Evolutionary conservation across 2,888 invertebrate genomes (phyloP).

Genomic region (Meiosimyza decipiens): DNA sequence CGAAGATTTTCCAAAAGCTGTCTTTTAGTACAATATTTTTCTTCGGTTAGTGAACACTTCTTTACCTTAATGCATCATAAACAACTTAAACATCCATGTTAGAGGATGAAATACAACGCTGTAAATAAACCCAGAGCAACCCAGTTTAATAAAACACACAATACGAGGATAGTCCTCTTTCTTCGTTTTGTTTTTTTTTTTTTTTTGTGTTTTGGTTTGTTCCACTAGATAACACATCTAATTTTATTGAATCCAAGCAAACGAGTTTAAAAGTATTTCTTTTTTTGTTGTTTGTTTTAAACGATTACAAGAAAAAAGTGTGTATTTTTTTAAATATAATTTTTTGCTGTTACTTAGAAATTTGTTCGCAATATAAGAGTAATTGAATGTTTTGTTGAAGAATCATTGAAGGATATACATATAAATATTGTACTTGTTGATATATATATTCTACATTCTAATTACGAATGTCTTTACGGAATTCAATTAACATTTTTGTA

Average conservation of each 20-base stretch:
- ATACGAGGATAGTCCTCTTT: constrained; percentile 13
- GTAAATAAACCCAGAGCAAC: background rate
- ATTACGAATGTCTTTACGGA: background rate
- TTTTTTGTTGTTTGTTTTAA: constrained; percentile 33
- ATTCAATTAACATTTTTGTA: background rate
- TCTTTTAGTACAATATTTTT: too few species aligned
- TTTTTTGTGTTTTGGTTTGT: constrained; percentile 43
- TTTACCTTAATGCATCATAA: too few species aligned
- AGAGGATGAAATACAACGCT: too few species aligned
- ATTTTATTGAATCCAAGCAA: constrained; percentile 63
- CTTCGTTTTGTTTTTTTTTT: constrained; percentile 37
- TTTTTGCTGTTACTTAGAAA: constrained; percentile 18
- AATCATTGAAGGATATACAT: constrained; percentile 9
- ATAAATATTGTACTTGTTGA: constrained; percentile 9
- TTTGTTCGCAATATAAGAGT: constrained; percentile 20
- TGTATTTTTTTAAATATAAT: constrained; percentile 39
- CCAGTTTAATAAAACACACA: constrained; percentile 16
- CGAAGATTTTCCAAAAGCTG: too few species aligned
- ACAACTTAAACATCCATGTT: too few species aligned
- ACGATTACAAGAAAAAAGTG: constrained; percentile 48
- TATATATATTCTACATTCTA: background rate
- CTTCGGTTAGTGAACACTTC: too few species aligned
- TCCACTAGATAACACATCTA: constrained; percentile 64
- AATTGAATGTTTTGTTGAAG: constrained; percentile 5
- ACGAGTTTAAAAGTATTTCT: constrained; percentile 45